Evolutionary conservation across 2,797 vertebrate species (phyloP).

Genomic region (Ciconia nigra): DNA sequence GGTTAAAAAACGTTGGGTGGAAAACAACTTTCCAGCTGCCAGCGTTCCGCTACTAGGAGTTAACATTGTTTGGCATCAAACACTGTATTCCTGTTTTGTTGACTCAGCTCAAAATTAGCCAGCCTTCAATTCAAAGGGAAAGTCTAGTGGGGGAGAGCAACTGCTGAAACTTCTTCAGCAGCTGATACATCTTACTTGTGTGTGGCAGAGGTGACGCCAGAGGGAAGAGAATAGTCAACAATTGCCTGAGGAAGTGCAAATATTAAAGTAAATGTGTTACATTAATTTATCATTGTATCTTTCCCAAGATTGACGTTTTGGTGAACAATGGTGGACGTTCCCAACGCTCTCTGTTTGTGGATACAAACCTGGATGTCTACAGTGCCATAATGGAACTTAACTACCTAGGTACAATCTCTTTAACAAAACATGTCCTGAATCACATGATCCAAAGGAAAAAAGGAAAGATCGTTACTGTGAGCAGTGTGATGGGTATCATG

Average conservation of each 20-base stretch:
- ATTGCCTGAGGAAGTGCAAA: not conserved
- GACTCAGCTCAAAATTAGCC: not conserved
- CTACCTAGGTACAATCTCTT: slow-evolving; percentile 89
- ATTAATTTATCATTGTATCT: not conserved
- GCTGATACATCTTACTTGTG: not conserved
- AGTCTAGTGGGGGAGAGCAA: not conserved
- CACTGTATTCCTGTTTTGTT: not conserved
- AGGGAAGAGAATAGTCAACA: not conserved
- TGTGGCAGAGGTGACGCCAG: not conserved
- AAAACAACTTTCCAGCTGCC: not conserved
- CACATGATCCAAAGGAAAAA: slow-evolving; percentile 85
- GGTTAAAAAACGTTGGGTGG: not conserved
- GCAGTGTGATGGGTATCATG: slow-evolving; percentile 84
- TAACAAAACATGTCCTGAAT: slow-evolving; percentile 89
- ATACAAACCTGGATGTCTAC: slow-evolving; percentile 85
- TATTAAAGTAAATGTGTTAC: not conserved
- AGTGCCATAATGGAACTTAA: slow-evolving; percentile 89
- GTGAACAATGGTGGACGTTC: slow-evolving; percentile 90
- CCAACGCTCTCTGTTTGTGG: slow-evolving; percentile 86
- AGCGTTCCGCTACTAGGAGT: not conserved
- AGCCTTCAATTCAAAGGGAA: not conserved
- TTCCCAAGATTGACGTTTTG: slow-evolving; percentile 86
- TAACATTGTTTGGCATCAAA: not conserved
- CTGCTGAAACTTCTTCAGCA: not conserved
- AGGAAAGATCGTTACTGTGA: slow-evolving; percentile 87